These are phyloP conservation scores for Cotesia chilonis DNA, from an alignment of 1,140 invertebrate species.

Conservation along the genomic window DNA sequence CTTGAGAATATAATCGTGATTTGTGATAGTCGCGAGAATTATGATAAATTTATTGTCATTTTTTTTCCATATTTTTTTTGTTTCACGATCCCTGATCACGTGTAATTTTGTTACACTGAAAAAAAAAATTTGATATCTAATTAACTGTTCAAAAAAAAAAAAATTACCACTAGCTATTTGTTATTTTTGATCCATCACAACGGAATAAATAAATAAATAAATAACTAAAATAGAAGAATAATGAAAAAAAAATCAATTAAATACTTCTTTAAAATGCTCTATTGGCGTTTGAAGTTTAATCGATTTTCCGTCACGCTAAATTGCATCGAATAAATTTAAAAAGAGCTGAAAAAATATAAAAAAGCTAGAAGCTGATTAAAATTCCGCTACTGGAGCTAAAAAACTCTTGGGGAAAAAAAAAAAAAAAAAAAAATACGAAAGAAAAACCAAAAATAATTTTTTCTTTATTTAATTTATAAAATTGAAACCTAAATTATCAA, in stretches of 20 bases:
- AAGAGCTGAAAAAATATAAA: background rate
- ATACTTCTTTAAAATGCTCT: background rate
- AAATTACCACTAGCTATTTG: too few species aligned
- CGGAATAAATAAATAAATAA: too few species aligned
- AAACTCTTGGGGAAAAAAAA: background rate
- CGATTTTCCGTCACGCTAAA: background rate
- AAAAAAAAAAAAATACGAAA: too few species aligned
- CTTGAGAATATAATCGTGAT: constrained; percentile 17
- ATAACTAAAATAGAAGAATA: too few species aligned
- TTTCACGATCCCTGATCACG: background rate
- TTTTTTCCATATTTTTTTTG: constrained; percentile 22
- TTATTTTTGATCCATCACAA: background rate
- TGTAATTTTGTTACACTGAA: too few species aligned
- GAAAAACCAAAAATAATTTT: too few species aligned
- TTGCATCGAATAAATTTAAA: constrained; percentile 1
- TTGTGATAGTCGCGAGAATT: constrained; percentile 7
- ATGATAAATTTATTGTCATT: constrained; percentile 7
- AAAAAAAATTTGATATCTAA: too few species aligned
- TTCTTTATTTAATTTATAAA: too few species aligned
- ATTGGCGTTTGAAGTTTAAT: constrained; percentile 4
- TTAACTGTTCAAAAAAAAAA: too few species aligned
- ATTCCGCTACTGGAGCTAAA: background rate
- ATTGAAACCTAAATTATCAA: too few species aligned
- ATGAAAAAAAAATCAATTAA: too few species aligned
- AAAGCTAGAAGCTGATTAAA: background rate